A percentile compares a stretch with the other conserved stretches of the same genome.
Conservation (phyloP, 2,113 vertebrate species). For the Melanocharis versteri region DNA sequence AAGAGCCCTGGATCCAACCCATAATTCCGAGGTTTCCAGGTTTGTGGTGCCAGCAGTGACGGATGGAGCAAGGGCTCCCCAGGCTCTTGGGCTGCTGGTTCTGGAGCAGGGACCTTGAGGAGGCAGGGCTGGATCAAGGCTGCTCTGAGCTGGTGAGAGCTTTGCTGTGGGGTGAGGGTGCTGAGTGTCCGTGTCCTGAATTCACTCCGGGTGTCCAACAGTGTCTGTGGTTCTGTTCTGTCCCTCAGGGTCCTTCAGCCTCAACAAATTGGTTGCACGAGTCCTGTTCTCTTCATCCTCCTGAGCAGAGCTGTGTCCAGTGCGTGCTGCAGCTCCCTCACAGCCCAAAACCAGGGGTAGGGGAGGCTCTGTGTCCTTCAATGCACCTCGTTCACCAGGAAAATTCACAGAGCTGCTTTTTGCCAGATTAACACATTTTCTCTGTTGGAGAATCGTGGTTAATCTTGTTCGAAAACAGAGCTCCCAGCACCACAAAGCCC, state of each 20-base stretch:
- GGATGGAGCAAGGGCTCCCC: not conserved
- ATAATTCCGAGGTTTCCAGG: not conserved
- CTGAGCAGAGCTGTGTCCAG: not conserved
- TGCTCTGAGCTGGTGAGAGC: not conserved
- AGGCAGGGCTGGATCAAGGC: not conserved
- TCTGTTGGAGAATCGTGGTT: rapidly evolving
- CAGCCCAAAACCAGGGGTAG: not conserved
- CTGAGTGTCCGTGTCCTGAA: not conserved
- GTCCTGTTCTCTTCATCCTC: not conserved
- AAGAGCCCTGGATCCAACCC: not conserved
- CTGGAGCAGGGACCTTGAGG: not conserved
- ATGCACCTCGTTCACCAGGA: not conserved
- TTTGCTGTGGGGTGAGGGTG: not conserved
- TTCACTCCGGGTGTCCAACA: not conserved
- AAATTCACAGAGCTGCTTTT: not conserved
- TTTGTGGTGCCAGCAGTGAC: not conserved
- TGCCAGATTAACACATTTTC: not conserved
- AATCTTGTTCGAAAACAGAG: not conserved
- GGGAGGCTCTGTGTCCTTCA: not conserved
- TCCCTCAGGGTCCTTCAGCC: not conserved
- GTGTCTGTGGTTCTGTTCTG: not conserved
- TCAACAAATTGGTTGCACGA: rapidly evolving
- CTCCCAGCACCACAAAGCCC: not conserved
- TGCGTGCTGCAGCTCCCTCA: not conserved
- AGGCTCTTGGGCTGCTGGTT: not conserved